Conservation (phyloP, 1,140 invertebrate genomes). For the Drosophila setifemur region DNA sequence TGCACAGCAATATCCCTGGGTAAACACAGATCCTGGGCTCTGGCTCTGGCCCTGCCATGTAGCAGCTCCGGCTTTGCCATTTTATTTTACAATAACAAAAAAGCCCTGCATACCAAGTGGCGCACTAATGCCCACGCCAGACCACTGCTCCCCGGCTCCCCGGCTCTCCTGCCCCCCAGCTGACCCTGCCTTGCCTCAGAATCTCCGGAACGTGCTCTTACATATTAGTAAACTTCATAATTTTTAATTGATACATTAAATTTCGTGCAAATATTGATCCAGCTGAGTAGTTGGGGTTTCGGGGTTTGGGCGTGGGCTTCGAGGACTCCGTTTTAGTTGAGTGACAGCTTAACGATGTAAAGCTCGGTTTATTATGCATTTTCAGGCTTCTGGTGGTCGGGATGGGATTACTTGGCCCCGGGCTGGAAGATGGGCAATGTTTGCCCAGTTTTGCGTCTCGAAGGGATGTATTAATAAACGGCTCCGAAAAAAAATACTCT, state of each 20-base stretch:
- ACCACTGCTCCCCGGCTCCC: background rate
- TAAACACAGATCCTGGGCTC: constrained; percentile 64
- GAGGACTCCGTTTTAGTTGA: constrained; percentile 43
- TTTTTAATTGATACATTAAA: constrained; percentile 83
- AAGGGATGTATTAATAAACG: constrained; percentile 44
- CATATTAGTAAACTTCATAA: constrained; percentile 83
- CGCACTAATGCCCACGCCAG: constrained; percentile 54
- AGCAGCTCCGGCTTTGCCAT: constrained; percentile 41
- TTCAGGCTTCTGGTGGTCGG: constrained; percentile 30
- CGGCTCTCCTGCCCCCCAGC: no score
- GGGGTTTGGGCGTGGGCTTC: background rate
- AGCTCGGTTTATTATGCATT: constrained; percentile 75
- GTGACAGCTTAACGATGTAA: constrained; percentile 78
- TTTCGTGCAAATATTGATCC: constrained; percentile 74
- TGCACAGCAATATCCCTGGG: constrained; percentile 80
- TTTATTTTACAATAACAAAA: constrained; percentile 80
- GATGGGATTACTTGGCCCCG: constrained; percentile 62
- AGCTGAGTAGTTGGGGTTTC: constrained; percentile 20
- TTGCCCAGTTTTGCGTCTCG: constrained; percentile 14
- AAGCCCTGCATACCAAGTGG: constrained; percentile 64
- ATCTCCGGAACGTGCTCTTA: constrained; percentile 74
- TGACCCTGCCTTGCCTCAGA: constrained; percentile 4
- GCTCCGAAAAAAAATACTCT: no score
- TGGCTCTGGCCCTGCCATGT: background rate
- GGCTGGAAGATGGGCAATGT: constrained; percentile 31